Evolutionary conservation across 2,888 invertebrate species (phyloP).

Genomic region (Stegophylla sp.): DNA sequence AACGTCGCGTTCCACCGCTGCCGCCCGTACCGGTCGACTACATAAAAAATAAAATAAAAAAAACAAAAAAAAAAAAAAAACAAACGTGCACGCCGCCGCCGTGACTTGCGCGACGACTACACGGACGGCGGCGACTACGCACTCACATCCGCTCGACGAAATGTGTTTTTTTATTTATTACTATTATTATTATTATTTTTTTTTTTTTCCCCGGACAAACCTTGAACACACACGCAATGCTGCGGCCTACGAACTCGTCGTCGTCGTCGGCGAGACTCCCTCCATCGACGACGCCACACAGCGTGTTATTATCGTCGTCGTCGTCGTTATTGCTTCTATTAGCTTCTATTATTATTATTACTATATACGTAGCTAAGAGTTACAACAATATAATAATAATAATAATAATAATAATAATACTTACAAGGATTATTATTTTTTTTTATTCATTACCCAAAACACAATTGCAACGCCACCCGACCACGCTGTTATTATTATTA

Average conservation of each 20-base stretch:
- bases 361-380: no score
- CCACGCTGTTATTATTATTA: not conserved
- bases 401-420: no score
- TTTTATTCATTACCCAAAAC: no score
- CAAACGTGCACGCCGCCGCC: slow-evolving; percentile 39
- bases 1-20: slow-evolving; percentile 29
- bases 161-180: slow-evolving; percentile 7
- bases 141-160: slow-evolving; percentile 49
- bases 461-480: not conserved
- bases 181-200: not conserved
- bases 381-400: no score
- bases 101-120: slow-evolving; percentile 48
- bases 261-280: slow-evolving; percentile 6
- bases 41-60: slow-evolving; percentile 18
- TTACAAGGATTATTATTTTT: no score
- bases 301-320: not conserved
- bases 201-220: slow-evolving; percentile 16
- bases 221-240: slow-evolving; percentile 37
- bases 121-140: not conserved
- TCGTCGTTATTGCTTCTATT: not conserved
- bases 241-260: slow-evolving; percentile 43
- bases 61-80: slow-evolving; percentile 8
- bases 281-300: not conserved
- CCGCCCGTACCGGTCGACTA: slow-evolving; percentile 35
- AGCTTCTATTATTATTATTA: no score